Evolutionary conservation across 2,113 vertebrate genomes (phyloP).

Genomic region (Lycocorax pyrrhopterus): DNA sequence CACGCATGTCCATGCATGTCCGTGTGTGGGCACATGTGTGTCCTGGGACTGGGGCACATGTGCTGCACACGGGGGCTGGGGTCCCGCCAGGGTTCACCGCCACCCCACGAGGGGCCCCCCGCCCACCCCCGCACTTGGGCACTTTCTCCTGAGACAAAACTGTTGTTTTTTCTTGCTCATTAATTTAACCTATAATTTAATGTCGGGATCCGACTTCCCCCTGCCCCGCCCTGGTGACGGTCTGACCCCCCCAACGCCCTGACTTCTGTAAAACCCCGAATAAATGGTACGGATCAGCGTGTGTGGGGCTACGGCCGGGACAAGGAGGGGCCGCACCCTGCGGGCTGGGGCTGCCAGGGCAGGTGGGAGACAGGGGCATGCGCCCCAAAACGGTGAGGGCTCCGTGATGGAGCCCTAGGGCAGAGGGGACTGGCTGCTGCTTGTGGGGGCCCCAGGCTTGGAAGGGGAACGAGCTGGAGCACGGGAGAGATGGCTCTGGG

Average conservation of each 20-base stretch:
- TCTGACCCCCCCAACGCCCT: background rate
- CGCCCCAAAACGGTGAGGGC: background rate
- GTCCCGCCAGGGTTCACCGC: background rate
- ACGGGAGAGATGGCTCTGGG: background rate
- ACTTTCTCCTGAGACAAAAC: constrained; percentile 18
- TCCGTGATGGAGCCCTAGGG: background rate
- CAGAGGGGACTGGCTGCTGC: background rate
- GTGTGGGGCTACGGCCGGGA: background rate
- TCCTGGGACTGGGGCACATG: background rate
- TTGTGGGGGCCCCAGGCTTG: background rate
- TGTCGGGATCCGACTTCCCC: background rate
- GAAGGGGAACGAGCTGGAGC: background rate
- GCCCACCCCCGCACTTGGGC: background rate
- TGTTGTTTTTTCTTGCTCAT: background rate
- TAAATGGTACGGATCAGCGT: background rate
- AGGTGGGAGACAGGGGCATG: background rate
- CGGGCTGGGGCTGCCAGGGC: background rate
- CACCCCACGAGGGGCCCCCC: background rate
- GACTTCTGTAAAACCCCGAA: background rate
- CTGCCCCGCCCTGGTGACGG: background rate
- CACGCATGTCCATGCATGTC: background rate
- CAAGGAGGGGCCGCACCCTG: background rate
- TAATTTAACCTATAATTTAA: constrained; percentile 12
- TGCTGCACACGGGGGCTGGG: background rate
- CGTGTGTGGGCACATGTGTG: background rate